Evolutionary conservation across 2,888 invertebrate species (phyloP), one percentile per base, ranked within the genome.

Genomic region (Druceiella hillmani): DNA sequence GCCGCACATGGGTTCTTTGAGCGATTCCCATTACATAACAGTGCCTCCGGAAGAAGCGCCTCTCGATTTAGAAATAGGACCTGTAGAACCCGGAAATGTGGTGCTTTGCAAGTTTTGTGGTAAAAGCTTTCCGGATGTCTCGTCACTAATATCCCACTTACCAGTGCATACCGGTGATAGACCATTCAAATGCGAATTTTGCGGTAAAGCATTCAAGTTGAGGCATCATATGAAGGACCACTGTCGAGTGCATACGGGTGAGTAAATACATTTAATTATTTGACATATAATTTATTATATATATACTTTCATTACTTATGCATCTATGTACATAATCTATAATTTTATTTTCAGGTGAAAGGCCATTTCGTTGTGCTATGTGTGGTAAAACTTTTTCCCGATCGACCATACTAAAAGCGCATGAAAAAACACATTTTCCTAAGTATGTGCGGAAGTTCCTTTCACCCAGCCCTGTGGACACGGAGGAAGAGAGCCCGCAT

Each of bases 221-320:
- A 78, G 90, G 46, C 90, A 91, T 64, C 90, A 91, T 72, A 90
- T 91, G 90, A 91, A 91, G 70, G 90, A 91, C 73, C 91, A 91
- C 63, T 90, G 89, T 72, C 81, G 90, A 57, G 90, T 91, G 47
- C 91, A 91, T 64, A 91, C 90, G 52, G 91, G 79, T 78, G 65
- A 74, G 76, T 62, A 28, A 14, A 5, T 3, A 14, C 9, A 13
- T 11, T 5, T 6, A 20, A 9, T 7, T 7, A 7, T 7, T 20
- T 7, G 9, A 20, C 20, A 20, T 26, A 11, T 10, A 26, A 4
- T 12, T 5, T 12, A 12, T 9, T 11, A 26, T 12, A 26, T n/a
- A n/a, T 11, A 5, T 9, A 5, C n/a, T 26, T 4, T 32, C 7
- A 17, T 10, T n/a, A 12, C 9, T 14, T 32, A 15, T 33, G 20